Evolutionary conservation across 2,888 invertebrate species (phyloP).

Genomic region (Pelosia muscerda): DNA sequence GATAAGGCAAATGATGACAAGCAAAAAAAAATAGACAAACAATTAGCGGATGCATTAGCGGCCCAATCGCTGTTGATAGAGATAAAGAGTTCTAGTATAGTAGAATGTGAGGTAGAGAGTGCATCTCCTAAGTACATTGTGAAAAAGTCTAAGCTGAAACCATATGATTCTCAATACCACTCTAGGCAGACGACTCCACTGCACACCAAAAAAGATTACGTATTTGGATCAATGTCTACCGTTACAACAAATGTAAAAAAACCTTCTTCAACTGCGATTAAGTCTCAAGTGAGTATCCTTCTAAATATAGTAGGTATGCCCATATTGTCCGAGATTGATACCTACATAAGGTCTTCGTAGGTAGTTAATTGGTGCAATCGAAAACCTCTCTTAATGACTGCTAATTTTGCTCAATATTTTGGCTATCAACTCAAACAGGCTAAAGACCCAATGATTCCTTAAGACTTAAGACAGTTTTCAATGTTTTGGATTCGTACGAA

Average conservation of each 20-base stretch:
- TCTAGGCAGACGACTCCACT: not conserved
- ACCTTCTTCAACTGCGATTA: not conserved
- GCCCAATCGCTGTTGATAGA: not conserved
- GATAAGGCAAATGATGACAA: constrained; percentile 1
- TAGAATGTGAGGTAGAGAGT: constrained; percentile 12
- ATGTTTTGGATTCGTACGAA: too few relatives aligned
- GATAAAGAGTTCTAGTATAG: not conserved
- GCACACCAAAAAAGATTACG: not conserved
- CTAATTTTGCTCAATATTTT: too few relatives aligned
- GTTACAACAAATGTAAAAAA: not conserved
- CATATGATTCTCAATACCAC: not conserved
- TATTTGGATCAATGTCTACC: not conserved
- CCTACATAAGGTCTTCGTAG: too few relatives aligned
- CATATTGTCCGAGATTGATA: too few relatives aligned
- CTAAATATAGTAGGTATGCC: not conserved
- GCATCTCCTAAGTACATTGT: constrained; percentile 11
- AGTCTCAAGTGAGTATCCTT: not conserved
- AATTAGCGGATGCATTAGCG: constrained; percentile 8
- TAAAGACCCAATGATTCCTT: too few relatives aligned
- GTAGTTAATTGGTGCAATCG: too few relatives aligned
- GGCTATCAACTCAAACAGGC: not conserved
- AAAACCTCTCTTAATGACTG: too few relatives aligned
- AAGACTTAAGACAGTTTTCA: too few relatives aligned
- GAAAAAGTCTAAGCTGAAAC: constrained; percentile 2
- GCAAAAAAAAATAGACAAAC: constrained; percentile 9